Base-by-base conservation (phyloP, 2,113 vertebrate genomes). In the Aphyosemion australe region DNA sequence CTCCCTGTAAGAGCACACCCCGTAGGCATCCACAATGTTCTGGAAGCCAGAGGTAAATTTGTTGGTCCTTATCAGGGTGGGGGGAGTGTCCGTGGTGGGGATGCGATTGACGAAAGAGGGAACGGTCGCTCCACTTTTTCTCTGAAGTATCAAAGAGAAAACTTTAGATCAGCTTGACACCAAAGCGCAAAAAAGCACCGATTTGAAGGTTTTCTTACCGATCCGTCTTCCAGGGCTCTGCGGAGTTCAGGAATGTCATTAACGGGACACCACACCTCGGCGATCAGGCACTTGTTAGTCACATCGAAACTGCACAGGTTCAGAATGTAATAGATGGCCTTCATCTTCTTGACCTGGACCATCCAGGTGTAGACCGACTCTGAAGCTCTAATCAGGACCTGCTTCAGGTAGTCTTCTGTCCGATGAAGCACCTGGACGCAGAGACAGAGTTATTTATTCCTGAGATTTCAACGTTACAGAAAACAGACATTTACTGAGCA, bases 251-350 rank as follows among this genome's bases (percentile, higher is more conserved):
- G 93, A 65, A 99, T 90, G 69, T 97, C 95, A 0, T 87, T 82
- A 65, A 97, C 89, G 0, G 97, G 96, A 80, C 97, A 99, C 97
- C 97, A 99, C 63, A 96, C 96, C 71, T 99, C 97, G 0, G 97
- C 96, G 0, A 99, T 99, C 52, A 99, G 93, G 90, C 97, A 99
- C 87, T 97, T 98, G 88, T 98, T 97, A 13, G 97, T 99, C 54
- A 99, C 96, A 13, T 99, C 97, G 2, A 99, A 95, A 85, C 96
- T 98, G 84, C 97, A 99, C 81, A 95, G 90, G 88, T 99, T 99
- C 42, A 99, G 94, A 59, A 95, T 94, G 12, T 98, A 97, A 79
- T 99, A 99, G 73, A 99, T 96, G 79, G 97, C 96, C 80, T 99
- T 99, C 96, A 98, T 98, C 87, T 99, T 98, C 90, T 95, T 96